These are phyloP conservation scores for Malurus alboscapulatus DNA, from an alignment of 2,113 vertebrate genomes.

Conservation along the genomic window DNA sequence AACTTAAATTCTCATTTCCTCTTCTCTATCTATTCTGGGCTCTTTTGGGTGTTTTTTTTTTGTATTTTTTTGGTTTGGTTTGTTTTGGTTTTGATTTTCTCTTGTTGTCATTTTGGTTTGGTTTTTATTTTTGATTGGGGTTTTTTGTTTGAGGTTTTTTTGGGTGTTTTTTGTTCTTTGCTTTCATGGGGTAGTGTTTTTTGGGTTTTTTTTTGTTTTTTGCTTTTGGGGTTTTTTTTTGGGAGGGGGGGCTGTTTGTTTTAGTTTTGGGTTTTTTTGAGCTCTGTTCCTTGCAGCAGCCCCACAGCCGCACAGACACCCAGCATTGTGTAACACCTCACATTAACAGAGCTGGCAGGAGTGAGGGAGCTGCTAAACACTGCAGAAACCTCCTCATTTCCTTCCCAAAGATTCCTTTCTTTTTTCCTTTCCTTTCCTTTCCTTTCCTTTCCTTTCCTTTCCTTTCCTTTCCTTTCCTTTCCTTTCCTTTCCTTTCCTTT, in stretches of 20 bases:
- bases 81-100: too few relatives aligned
- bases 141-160: background rate
- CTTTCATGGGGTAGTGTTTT: background rate
- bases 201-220: background rate
- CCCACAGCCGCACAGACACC: background rate
- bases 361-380: conserved; percentile 10
- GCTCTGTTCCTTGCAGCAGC: background rate
- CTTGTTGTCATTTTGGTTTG: background rate
- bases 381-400: conserved; percentile 30
- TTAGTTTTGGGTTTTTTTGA: background rate
- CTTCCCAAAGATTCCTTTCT: background rate
- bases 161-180: background rate
- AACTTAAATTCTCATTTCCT: background rate
- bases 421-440: background rate
- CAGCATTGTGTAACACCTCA: background rate
- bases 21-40: background rate
- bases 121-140: background rate
- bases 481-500: too few relatives aligned
- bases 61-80: too few relatives aligned
- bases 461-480: too few relatives aligned
- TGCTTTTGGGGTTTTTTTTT: background rate
- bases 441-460: too few relatives aligned
- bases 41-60: too few relatives aligned
- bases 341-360: conserved; percentile 11
- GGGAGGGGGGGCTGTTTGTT: too few relatives aligned